These are phyloP conservation scores for Lutjanus erythropterus DNA, from an alignment of 2,113 vertebrate species.

Conservation along the genomic window DNA sequence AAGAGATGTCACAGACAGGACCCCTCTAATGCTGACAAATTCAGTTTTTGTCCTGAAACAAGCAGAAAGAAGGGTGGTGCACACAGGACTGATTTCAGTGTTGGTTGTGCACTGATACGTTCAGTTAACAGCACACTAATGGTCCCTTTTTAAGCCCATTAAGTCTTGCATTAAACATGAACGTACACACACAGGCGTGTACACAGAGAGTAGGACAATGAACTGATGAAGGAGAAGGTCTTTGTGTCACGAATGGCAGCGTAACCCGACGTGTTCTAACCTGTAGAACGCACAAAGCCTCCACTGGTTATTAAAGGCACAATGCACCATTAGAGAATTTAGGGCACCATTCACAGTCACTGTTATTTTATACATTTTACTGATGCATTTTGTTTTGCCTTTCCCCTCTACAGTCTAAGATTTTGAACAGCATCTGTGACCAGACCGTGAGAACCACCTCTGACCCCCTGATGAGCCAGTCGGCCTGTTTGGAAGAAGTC, in stretches of 20 bases:
- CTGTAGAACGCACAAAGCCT: slow-evolving; percentile 10
- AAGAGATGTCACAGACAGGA: neutral
- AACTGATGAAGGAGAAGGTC: slow-evolving; percentile 25
- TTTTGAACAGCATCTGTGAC: slow-evolving; percentile 95
- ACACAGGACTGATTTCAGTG: slow-evolving; percentile 2
- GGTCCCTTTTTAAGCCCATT: slow-evolving; percentile 14
- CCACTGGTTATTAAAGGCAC: neutral
- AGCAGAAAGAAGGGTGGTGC: neutral
- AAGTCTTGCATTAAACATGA: slow-evolving; percentile 22
- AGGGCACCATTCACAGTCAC: slow-evolving; percentile 1
- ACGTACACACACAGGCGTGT: slow-evolving; percentile 1
- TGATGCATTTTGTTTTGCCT: slow-evolving; percentile 14
- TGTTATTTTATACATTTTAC: neutral
- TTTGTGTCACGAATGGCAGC: neutral
- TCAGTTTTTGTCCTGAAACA: slow-evolving; percentile 38
- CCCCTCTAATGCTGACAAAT: slow-evolving; percentile 52
- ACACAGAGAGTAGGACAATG: neutral
- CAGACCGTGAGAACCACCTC: slow-evolving; percentile 92
- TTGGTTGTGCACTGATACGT: neutral
- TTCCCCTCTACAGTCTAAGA: slow-evolving; percentile 87
- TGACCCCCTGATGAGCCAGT: slow-evolving; percentile 94
- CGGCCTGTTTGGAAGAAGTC: slow-evolving; percentile 93
- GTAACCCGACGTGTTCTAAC: slow-evolving; percentile 14
- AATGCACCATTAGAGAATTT: slow-evolving; percentile 1
- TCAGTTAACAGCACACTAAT: slow-evolving; percentile 50